phyloP scores from a whole-genome alignment of 2,113 vertebrate genomes.

The Natator depressus region DNA sequence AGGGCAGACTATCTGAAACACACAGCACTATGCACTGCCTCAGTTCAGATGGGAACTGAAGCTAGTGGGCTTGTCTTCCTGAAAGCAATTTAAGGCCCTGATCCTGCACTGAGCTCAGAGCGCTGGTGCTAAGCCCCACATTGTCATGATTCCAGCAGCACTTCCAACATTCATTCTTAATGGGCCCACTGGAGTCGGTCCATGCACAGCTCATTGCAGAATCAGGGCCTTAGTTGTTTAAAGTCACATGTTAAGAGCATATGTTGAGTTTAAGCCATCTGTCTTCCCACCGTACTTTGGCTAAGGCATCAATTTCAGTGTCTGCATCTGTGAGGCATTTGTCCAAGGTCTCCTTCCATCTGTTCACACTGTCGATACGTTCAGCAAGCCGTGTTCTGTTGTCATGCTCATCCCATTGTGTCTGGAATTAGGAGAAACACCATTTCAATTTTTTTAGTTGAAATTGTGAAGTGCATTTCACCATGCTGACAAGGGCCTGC shows the following conservation, averaged over 20 bases:
- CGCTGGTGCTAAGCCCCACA: neutral
- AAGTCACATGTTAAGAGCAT: neutral
- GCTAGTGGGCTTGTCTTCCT: neutral
- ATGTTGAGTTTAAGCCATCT: conserved; percentile 54
- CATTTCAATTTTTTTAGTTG: neutral
- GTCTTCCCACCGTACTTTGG: conserved; percentile 60
- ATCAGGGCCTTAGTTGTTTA: conserved; percentile 21
- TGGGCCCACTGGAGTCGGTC: too few species aligned
- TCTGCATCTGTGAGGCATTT: conserved; percentile 84
- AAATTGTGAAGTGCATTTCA: neutral
- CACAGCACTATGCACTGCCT: accelerated
- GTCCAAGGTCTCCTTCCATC: conserved; percentile 88
- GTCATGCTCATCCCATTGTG: conserved; percentile 87
- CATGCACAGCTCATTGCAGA: neutral
- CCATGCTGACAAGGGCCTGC: neutral
- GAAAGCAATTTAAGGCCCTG: neutral
- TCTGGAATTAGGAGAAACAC: conserved; percentile 77
- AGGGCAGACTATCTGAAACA: neutral
- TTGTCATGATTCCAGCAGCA: too few species aligned
- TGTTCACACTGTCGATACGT: conserved; percentile 81
- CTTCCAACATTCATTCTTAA: too few species aligned
- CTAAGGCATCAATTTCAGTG: conserved; percentile 88
- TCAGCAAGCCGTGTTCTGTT: conserved; percentile 84
- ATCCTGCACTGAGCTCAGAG: neutral
- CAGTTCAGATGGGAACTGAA: accelerated